phyloP scores from a whole-genome alignment of 2,797 vertebrate genomes.

The Neosilurus mollespiculum region DNA sequence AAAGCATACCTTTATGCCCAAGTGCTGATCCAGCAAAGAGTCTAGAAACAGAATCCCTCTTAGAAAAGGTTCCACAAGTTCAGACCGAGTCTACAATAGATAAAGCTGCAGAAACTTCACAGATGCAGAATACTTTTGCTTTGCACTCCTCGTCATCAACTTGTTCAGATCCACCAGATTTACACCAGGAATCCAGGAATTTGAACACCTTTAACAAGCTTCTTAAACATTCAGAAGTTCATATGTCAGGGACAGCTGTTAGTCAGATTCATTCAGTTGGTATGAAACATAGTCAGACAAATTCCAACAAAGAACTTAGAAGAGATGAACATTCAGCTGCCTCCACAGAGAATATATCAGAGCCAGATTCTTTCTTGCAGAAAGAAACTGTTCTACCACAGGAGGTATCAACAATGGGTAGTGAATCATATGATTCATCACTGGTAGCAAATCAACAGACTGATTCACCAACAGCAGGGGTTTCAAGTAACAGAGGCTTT shows the following conservation, averaged over 20 bases:
- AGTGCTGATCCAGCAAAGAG: constrained; percentile 46
- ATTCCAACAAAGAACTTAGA: constrained; percentile 54
- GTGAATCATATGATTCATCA: constrained; percentile 75
- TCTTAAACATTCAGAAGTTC: constrained; percentile 55
- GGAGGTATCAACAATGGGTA: constrained; percentile 82
- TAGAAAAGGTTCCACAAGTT: constrained; percentile 51
- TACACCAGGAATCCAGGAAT: constrained; percentile 65
- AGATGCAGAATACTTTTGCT: constrained; percentile 51
- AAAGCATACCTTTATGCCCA: constrained; percentile 38
- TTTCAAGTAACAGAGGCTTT: constrained; percentile 85
- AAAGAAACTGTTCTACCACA: constrained; percentile 75
- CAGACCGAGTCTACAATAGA: constrained; percentile 52
- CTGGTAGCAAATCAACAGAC: constrained; percentile 79
- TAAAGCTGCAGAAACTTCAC: constrained; percentile 53
- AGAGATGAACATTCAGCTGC: constrained; percentile 56
- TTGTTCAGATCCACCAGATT: constrained; percentile 47
- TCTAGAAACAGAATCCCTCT: constrained; percentile 49
- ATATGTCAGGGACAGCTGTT: constrained; percentile 46
- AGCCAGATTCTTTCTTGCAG: constrained; percentile 66
- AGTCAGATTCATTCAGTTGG: constrained; percentile 57
- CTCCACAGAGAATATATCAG: constrained; percentile 63
- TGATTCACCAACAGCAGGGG: constrained; percentile 86
- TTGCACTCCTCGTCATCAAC: constrained; percentile 47
- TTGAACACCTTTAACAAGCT: constrained; percentile 53
- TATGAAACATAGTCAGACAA: constrained; percentile 57